A percentile compares a stretch with the other conserved stretches of the same genome.
Conservation (phyloP, 2,888 invertebrate genomes). For the Morpho deidamia region DNA sequence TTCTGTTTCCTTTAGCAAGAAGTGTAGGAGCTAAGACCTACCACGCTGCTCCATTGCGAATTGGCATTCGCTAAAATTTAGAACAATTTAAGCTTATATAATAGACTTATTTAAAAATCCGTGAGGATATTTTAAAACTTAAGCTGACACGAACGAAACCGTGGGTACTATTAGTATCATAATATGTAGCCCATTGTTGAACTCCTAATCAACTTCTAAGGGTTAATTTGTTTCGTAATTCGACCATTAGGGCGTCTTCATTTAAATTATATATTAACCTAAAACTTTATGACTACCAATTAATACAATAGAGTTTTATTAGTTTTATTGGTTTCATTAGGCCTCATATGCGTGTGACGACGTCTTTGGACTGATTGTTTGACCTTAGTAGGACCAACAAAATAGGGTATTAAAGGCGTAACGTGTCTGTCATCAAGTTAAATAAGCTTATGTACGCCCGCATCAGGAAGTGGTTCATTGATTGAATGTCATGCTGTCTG, state of each 20-base stretch:
- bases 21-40: too few species aligned
- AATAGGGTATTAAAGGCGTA: conserved; percentile 53
- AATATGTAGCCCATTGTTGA: too few species aligned
- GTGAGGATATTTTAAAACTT: too few species aligned
- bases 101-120: too few species aligned
- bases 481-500: conserved; percentile 49
- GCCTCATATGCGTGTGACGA: conserved; percentile 39
- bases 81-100: too few species aligned
- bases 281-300: conserved; percentile 12
- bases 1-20: too few species aligned
- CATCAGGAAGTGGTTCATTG: conserved; percentile 72
- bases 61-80: too few species aligned
- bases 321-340: conserved; percentile 65
- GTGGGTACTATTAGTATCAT: too few species aligned
- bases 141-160: too few species aligned
- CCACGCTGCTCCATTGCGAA: too few species aligned
- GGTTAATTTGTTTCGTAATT: neutral
- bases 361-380: conserved; percentile 60
- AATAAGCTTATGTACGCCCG: conserved; percentile 64
- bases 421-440: conserved; percentile 65
- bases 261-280: conserved; percentile 13
- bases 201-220: neutral
- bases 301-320: conserved; percentile 44
- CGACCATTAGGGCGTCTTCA: neutral
- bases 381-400: conserved; percentile 69